Percentiles rank a stretch among this genome's conserved stretches.
Evolutionary conservation across 2,113 vertebrate genomes (phyloP).

Genomic region (Strix uralensis): DNA sequence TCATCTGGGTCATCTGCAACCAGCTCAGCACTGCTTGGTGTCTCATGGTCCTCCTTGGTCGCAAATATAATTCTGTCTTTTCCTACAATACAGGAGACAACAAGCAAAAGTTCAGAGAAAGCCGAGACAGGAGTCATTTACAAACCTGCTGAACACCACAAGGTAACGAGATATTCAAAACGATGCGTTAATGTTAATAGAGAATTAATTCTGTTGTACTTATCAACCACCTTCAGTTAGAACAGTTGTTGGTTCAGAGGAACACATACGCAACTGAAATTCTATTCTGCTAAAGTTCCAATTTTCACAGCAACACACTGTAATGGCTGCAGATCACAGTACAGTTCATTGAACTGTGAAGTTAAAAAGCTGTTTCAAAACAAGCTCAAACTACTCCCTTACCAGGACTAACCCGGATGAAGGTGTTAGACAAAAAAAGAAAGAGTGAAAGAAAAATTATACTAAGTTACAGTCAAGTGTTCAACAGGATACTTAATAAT

Average conservation of each 20-base stretch:
- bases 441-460: background rate
- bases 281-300: background rate
- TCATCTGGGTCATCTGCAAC: conserved; percentile 94
- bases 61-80: conserved; percentile 85
- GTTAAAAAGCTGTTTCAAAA: background rate
- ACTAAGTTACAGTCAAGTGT: background rate
- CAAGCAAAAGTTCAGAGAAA: background rate
- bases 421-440: background rate
- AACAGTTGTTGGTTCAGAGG: background rate
- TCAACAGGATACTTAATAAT: background rate
- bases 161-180: background rate
- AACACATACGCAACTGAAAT: background rate
- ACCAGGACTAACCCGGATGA: background rate
- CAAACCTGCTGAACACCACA: background rate
- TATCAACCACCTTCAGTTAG: background rate
- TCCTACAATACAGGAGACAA: conserved; percentile 60
- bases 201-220: background rate
- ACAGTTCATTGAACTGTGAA: background rate
- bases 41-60: conserved; percentile 90
- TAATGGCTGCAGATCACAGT: background rate
- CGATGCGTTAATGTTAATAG: background rate
- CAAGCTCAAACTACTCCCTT: background rate
- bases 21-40: conserved; percentile 93
- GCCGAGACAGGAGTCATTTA: background rate
- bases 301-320: background rate